Evolutionary conservation across 2,888 invertebrate species (phyloP).

Genomic region (Automeris io): DNA sequence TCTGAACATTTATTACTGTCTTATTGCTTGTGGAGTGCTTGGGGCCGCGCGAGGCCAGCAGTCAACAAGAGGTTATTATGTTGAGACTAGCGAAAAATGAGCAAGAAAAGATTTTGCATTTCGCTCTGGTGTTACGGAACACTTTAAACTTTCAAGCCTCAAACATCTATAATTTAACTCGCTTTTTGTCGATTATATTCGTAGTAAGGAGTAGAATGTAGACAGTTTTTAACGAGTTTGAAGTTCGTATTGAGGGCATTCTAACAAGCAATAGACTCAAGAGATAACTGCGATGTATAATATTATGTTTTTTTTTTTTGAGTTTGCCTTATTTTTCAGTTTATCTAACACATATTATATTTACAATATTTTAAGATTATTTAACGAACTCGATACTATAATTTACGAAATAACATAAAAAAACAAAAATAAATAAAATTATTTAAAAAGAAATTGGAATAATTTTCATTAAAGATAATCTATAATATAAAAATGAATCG

Average conservation of each 20-base stretch:
- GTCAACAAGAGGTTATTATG: slow-evolving; percentile 74
- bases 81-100: slow-evolving; percentile 68
- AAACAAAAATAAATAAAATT: no score
- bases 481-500: no score
- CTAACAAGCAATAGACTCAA: background rate
- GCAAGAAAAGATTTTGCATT: slow-evolving; percentile 57
- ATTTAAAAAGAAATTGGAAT: no score
- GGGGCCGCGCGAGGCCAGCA: slow-evolving; percentile 54
- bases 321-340: no score
- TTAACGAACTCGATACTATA: no score
- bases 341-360: no score
- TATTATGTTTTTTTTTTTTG: no score
- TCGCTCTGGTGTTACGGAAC: slow-evolving; percentile 39
- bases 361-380: no score
- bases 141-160: slow-evolving; percentile 31
- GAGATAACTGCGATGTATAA: background rate
- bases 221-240: slow-evolving; percentile 5
- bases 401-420: no score
- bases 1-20: slow-evolving; percentile 74
- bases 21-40: slow-evolving; percentile 71
- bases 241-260: background rate
- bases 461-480: no score
- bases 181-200: slow-evolving; percentile 17
- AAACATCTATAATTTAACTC: slow-evolving; percentile 26
- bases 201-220: slow-evolving; percentile 2